Conservation (phyloP, 2,888 invertebrate genomes). For the Eilema depressum region DNA sequence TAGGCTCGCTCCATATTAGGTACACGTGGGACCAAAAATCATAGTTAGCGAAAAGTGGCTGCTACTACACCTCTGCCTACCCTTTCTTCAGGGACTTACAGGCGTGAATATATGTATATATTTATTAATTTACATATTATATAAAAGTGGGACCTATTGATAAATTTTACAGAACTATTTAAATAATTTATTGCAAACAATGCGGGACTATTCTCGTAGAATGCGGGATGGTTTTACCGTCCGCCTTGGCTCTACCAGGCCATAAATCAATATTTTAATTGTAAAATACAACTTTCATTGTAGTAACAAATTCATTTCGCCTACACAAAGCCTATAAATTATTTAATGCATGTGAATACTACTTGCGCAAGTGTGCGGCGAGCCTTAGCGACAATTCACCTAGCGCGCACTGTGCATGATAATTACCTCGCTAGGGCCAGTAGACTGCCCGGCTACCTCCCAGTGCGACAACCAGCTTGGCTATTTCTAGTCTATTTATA, state of each 20-base stretch:
- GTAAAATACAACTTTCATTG: slow-evolving; percentile 12
- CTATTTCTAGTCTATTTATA: slow-evolving; percentile 36
- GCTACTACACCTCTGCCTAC: too few species aligned
- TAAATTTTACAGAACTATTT: neutral
- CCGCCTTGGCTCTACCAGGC: neutral
- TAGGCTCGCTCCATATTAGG: too few species aligned
- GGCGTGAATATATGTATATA: too few species aligned
- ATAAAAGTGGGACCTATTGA: neutral
- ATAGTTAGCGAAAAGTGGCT: too few species aligned
- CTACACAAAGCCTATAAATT: slow-evolving; percentile 17
- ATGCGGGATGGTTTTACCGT: neutral
- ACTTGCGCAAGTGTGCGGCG: slow-evolving; percentile 49
- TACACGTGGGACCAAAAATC: too few species aligned
- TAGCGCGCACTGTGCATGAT: slow-evolving; percentile 54
- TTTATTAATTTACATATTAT: too few species aligned
- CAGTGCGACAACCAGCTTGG: slow-evolving; percentile 41
- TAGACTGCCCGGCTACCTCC: slow-evolving; percentile 76
- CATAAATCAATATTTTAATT: neutral
- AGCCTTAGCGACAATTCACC: slow-evolving; percentile 30
- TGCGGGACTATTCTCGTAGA: neutral
- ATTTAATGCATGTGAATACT: slow-evolving; percentile 39
- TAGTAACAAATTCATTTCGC: slow-evolving; percentile 11
- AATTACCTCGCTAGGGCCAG: slow-evolving; percentile 52
- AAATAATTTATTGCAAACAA: neutral
- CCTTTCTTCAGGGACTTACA: too few species aligned